Conservation (phyloP, 2,797 vertebrate species). For the Sebastiscus albofasciatus region DNA sequence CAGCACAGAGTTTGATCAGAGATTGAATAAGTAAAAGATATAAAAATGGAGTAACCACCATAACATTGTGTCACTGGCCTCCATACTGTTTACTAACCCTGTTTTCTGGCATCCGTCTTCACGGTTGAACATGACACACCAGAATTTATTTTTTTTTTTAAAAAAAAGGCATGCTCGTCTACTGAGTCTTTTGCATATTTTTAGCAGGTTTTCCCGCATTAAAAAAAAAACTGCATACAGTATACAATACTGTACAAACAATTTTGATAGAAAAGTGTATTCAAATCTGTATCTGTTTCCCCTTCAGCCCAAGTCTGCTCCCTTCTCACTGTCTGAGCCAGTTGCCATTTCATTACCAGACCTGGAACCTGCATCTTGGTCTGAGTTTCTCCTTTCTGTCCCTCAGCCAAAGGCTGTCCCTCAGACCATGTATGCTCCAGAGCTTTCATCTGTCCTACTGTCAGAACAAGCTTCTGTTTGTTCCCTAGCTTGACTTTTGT, state of each 20-base stretch:
- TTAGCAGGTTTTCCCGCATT: not conserved
- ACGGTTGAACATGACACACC: not conserved
- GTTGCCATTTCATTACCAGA: slow-evolving; percentile 1
- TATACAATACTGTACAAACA: accelerated
- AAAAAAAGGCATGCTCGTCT: not conserved
- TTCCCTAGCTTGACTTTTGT: slow-evolving; percentile 14
- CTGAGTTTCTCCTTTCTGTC: not conserved
- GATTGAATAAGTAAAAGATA: not conserved
- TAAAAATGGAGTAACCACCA: not conserved
- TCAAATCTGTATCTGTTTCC: not conserved
- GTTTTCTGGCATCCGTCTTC: not conserved
- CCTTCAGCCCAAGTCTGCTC: not conserved
- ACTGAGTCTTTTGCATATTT: not conserved
- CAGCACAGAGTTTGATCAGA: not conserved
- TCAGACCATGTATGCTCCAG: slow-evolving; percentile 11
- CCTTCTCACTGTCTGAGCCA: not conserved
- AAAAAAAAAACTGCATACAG: not conserved
- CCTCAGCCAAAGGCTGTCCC: slow-evolving; percentile 1
- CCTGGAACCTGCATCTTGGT: slow-evolving; percentile 9
- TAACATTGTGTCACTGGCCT: not conserved
- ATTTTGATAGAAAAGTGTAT: not conserved
- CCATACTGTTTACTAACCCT: not conserved
- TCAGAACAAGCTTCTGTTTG: not conserved
- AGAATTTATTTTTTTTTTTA: no score
- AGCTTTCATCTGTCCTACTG: slow-evolving; percentile 7